Evolutionary conservation across 1,140 invertebrate species (phyloP).

Genomic region (Holotrichia oblita): DNA sequence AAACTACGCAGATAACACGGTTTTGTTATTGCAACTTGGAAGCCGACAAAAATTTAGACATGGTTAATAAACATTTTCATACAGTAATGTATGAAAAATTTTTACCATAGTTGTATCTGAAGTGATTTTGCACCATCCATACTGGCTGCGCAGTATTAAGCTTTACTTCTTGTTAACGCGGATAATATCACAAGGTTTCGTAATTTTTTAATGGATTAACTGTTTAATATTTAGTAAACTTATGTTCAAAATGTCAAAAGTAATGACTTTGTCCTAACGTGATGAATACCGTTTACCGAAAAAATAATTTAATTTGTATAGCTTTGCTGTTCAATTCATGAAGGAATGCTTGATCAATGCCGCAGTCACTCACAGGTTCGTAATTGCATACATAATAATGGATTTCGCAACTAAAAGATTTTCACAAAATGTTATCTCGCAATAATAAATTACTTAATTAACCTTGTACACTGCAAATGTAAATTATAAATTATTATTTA

Average conservation of each 20-base stretch:
- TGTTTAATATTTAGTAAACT: neutral
- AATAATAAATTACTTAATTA: slow-evolving; percentile 22
- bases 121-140: too few species aligned
- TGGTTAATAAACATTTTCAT: too few species aligned
- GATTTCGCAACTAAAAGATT: neutral
- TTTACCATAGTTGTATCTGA: too few species aligned
- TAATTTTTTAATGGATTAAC: neutral
- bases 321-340: neutral
- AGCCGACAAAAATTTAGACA: too few species aligned
- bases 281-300: neutral
- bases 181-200: too few species aligned
- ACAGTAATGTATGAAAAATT: too few species aligned
- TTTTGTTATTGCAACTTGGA: too few species aligned
- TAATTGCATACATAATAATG: neutral
- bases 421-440: slow-evolving; percentile 4
- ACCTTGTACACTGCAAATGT: neutral
- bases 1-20: too few species aligned
- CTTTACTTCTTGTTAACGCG: neutral
- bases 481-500: neutral
- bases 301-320: neutral
- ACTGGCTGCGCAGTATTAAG: too few species aligned
- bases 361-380: neutral
- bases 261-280: slow-evolving; percentile 4
- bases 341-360: slow-evolving; percentile 9
- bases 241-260: neutral